These are phyloP conservation scores for Halictus rubicundus DNA, from an alignment of 1,140 invertebrate species.

Conservation along the genomic window DNA sequence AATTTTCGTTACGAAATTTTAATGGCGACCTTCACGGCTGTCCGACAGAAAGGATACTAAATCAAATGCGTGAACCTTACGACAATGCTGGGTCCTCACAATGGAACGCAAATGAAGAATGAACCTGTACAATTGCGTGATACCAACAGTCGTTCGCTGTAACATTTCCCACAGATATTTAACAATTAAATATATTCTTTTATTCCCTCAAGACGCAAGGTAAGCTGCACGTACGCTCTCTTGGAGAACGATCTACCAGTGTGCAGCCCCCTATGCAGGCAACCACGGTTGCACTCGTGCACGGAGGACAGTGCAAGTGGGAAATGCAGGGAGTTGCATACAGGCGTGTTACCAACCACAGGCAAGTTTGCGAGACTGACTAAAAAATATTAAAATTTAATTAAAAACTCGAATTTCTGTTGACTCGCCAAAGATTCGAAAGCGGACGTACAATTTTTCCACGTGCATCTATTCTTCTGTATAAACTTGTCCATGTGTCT, in stretches of 20 bases:
- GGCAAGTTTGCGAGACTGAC: background rate
- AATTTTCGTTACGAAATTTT: conserved; percentile 39
- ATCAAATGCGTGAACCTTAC: background rate
- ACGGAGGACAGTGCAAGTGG: background rate
- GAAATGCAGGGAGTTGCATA: background rate
- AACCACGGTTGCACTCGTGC: conserved; percentile 32
- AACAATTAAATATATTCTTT: no score
- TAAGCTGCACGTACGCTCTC: no score
- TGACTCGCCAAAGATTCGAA: background rate
- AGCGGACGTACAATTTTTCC: background rate
- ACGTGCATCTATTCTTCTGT: background rate
- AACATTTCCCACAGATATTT: no score
- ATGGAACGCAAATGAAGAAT: no score
- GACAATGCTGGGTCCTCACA: background rate
- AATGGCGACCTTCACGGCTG: conserved; percentile 26
- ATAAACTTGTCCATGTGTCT: background rate
- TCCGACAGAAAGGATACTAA: conserved; percentile 5
- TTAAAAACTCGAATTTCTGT: background rate
- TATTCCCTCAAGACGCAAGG: no score
- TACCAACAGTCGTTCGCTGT: no score
- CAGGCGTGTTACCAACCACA: background rate
- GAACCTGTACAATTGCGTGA: no score
- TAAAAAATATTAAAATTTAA: background rate
- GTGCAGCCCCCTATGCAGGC: conserved; percentile 12
- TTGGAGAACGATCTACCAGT: background rate